phyloP scores from a whole-genome alignment of 2,113 vertebrate species.

The Platanista minor region DNA sequence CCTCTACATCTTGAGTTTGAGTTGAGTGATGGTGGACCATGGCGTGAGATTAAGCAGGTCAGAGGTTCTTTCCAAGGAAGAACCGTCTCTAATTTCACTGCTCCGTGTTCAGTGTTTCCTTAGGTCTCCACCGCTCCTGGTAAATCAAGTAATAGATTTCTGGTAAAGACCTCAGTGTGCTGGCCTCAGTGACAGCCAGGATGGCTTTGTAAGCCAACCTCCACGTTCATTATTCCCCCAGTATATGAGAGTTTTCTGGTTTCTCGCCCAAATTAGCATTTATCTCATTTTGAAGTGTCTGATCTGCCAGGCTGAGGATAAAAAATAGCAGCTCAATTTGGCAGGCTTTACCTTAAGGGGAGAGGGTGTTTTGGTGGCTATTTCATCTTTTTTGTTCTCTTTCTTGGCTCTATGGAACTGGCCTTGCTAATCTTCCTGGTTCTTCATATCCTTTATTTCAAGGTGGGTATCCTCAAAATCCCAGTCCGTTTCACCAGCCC shows the following conservation, averaged over 20 bases:
- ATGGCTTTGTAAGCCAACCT: neutral
- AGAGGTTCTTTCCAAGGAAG: neutral
- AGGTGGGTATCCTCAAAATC: conserved; percentile 29
- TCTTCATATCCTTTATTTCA: conserved; percentile 50
- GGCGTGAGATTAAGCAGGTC: neutral
- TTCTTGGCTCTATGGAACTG: neutral
- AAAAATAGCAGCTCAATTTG: neutral
- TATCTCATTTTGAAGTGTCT: conserved; percentile 50
- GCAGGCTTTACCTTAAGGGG: neutral
- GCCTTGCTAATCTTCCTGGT: neutral
- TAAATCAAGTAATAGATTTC: neutral
- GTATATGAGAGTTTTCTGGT: neutral
- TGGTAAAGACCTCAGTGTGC: neutral
- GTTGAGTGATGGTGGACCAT: neutral
- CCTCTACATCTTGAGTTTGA: neutral
- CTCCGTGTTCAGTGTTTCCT: neutral
- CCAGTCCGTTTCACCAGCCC: conserved; percentile 16
- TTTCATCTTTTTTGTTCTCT: neutral
- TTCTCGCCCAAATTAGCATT: conserved; percentile 34
- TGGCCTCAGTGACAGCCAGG: neutral
- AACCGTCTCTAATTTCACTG: neutral
- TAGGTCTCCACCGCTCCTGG: accelerated
- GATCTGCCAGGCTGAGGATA: neutral
- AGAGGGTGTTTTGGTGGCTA: neutral
- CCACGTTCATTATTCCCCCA: neutral